Evolutionary conservation across 2,797 vertebrate genomes (phyloP), one percentile per base, ranked within the genome.

Genomic region (Pagetopsis macropterus): DNA sequence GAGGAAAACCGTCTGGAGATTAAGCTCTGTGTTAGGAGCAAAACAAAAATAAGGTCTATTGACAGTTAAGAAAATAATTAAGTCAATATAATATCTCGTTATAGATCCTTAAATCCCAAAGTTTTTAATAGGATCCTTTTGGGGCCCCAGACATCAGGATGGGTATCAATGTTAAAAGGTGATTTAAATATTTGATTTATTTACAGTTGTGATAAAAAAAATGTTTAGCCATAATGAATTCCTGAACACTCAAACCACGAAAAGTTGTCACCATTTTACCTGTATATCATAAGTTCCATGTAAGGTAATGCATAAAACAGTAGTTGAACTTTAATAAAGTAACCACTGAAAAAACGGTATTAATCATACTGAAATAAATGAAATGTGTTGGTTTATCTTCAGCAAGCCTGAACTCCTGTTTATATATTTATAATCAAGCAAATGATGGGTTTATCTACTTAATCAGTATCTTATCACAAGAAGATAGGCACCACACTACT

Each of bases 391-490:
- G 21, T n/a, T 65, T 0, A 49, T 19, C 11, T n/a, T 3, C 19
- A 52, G 55, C 9, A 5, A 31, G 9, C 27, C 9, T 43, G 7
- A 51, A 46, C 2, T 56, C 11, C 27, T 48, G 23, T 48, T 21
- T 5, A 45, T 6, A 63, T 27, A 23, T 16, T 49, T 17, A 37
- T 10, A 37, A 27, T 9, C 19, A 12, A 19, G 50, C 12, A n/a
- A 41, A 41, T 33, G 17, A 59, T n/a, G 64, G 19, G 49, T 37
- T 4, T 11, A 68, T 15, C 19, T n/a, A 37, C 37, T 15, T 41
- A 62, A 46, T 60, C 15, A 54, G 4, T 45, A 61, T 63, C 31
- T 17, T 7, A 52, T 60, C 40, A 52, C 9, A 69, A 56, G n/a
- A 50, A 52, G 31, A 9, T 19, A 15, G 8, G 0, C 10, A 72